phyloP scores from a whole-genome alignment of 2,888 invertebrate species.

The Diaperis boleti region DNA sequence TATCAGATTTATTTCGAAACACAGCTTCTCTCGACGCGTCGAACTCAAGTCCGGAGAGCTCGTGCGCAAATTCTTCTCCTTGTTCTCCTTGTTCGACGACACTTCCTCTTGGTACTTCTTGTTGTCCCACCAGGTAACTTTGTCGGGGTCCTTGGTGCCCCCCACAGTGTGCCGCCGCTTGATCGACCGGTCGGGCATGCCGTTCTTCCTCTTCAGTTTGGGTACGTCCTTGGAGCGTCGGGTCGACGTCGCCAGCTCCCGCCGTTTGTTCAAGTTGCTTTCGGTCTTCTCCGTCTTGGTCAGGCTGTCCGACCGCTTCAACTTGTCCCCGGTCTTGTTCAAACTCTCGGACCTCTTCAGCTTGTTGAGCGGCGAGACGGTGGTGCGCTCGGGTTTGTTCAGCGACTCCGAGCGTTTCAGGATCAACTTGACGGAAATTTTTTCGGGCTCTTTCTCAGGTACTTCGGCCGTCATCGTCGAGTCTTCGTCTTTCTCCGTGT shows the following conservation, averaged over 20 bases:
- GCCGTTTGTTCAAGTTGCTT: slow-evolving; percentile 81
- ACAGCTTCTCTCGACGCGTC: slow-evolving; percentile 64
- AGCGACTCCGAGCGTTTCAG: slow-evolving; percentile 75
- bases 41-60: slow-evolving; percentile 73
- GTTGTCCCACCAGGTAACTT: slow-evolving; percentile 70
- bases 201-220: slow-evolving; percentile 81
- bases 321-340: slow-evolving; percentile 68
- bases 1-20: slow-evolving; percentile 69
- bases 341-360: slow-evolving; percentile 74
- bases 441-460: slow-evolving; percentile 63
- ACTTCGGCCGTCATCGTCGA: slow-evolving; percentile 59
- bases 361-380: slow-evolving; percentile 66
- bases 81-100: slow-evolving; percentile 60
- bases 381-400: slow-evolving; percentile 70
- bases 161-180: slow-evolving; percentile 93
- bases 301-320: slow-evolving; percentile 74
- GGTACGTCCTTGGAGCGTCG: slow-evolving; percentile 69
- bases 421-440: slow-evolving; percentile 61
- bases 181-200: slow-evolving; percentile 84
- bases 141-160: slow-evolving; percentile 89
- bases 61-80: slow-evolving; percentile 71
- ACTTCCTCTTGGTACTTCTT: slow-evolving; percentile 68
- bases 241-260: slow-evolving; percentile 68
- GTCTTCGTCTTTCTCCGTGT: slow-evolving; percentile 67
- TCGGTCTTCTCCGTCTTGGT: slow-evolving; percentile 83